A percentile compares a stretch with the other conserved stretches of the same genome.
phyloP scores from a whole-genome alignment of 1,140 invertebrate species.

The Drosophila trapezifrons region DNA sequence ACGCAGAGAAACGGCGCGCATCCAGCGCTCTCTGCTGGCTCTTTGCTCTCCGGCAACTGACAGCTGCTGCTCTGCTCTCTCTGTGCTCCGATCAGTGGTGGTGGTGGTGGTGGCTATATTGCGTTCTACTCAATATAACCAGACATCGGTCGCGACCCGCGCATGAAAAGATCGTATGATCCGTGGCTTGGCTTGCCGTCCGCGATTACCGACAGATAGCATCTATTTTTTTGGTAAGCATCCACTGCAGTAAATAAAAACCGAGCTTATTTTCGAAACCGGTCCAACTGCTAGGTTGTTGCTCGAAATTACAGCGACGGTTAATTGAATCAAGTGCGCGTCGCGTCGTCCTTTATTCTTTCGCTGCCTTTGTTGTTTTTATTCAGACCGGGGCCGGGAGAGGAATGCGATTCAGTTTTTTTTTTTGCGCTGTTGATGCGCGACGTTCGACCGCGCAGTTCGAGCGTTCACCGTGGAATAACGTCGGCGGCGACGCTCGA shows the following conservation, averaged over 20 bases:
- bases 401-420: constrained; percentile 1
- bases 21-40: constrained; percentile 42
- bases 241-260: constrained; percentile 1
- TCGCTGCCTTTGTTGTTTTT: constrained; percentile 32
- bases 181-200: constrained; percentile 52
- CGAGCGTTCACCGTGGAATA: constrained; percentile 66
- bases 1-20: constrained; percentile 58
- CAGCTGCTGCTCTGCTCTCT: constrained; percentile 33
- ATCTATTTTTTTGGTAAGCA: constrained; percentile 44
- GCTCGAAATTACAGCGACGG: constrained; percentile 17
- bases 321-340: constrained; percentile 52
- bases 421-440: constrained; percentile 27
- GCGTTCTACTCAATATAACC: constrained; percentile 76
- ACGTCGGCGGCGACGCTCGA: constrained; percentile 53
- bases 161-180: constrained; percentile 78
- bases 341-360: constrained; percentile 45
- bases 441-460: constrained; percentile 50
- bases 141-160: constrained; percentile 72
- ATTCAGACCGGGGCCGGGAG: background rate
- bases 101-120: constrained; percentile 42
- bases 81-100: constrained; percentile 24
- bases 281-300: constrained; percentile 20
- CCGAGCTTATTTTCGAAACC: constrained; percentile 27
- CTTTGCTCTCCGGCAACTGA: constrained; percentile 26
- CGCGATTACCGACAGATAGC: constrained; percentile 40